Evolutionary conservation across 2,888 invertebrate genomes (phyloP).

Genomic region (Aspidiotus rigidus): DNA sequence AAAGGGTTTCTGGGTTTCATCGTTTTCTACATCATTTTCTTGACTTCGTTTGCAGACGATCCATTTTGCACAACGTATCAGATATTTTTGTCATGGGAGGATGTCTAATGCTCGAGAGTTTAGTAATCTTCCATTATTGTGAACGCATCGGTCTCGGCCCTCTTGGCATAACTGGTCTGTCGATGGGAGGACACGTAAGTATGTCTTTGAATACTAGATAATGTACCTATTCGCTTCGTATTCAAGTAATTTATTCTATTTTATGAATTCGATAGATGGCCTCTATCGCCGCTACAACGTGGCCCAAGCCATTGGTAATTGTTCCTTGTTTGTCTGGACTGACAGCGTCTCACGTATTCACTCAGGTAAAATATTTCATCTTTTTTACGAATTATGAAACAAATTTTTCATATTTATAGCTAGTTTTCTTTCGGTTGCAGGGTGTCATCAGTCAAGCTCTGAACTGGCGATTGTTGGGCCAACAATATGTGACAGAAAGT

Average conservation of each 20-base stretch:
- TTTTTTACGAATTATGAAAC: neutral
- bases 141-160: conserved; percentile 84
- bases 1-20: neutral
- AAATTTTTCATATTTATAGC: conserved; percentile 15
- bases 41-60: conserved; percentile 54
- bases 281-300: conserved; percentile 88
- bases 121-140: conserved; percentile 89
- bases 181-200: conserved; percentile 95
- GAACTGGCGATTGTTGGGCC: conserved; percentile 83
- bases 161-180: conserved; percentile 85
- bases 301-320: conserved; percentile 86
- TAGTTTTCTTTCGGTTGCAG: conserved; percentile 45
- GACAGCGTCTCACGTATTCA: conserved; percentile 90
- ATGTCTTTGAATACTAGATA: neutral
- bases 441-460: conserved; percentile 93
- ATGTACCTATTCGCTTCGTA: neutral
- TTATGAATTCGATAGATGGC: conserved; percentile 69
- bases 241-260: neutral
- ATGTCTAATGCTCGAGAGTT: conserved; percentile 83
- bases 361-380: conserved; percentile 52
- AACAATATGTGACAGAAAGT: conserved; percentile 74
- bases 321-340: conserved; percentile 97
- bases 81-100: conserved; percentile 99
- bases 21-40: neutral
- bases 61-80: conserved; percentile 85